Base-by-base conservation (phyloP, 1,140 invertebrate genomes). In the Leptopilina boulardi region DNA sequence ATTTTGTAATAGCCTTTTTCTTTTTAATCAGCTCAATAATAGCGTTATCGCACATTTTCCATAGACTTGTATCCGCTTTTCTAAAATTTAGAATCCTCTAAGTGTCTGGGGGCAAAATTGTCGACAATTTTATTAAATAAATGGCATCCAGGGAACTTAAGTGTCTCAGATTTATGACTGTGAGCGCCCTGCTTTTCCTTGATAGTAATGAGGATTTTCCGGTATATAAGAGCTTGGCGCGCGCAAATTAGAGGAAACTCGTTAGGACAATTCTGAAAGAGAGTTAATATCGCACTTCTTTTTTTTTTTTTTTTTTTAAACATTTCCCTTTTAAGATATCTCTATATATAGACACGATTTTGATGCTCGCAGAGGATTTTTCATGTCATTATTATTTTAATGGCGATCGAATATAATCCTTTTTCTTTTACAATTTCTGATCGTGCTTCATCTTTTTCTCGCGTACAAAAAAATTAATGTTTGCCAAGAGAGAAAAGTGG, bases 391-490 rank as follows among this genome's bases (percentile, higher is more conserved):
- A 2, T 56, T 56, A 66, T 66, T 66, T 66, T 66, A 66, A 66
- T 66, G 23, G n/a, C 21, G 23, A 66, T 30, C 59, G 23, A 23
- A 66, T 66, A 66, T 66, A 23, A 66, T 13, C 59, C 23, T 66
- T 66, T 38, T 38, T 8, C 30, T 6, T 34, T 34, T 34, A 34
- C 30, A 6, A 30, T 23, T 13, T 15, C 2, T 15, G 23, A 66
- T 23, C 59, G 59, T 66, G 59, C 59, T 66, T 66, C 59, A 34
- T 66, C 54, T 56, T n/a, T 38, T 38, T 38, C 34, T 30, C 59
- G 23, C 59, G 59, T 34, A 30, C 59, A 15, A 66, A n/a, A n/a
- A n/a, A 66, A 66, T 66, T 66, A 66, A 66, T 66, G 59, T 30
- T 66, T n/a, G 23, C 15, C 59, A 23, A 66, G 59, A 66, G 11